These are phyloP conservation scores for Dromococcyx pavoninus DNA, from an alignment of 2,797 vertebrate species.

Conservation along the genomic window DNA sequence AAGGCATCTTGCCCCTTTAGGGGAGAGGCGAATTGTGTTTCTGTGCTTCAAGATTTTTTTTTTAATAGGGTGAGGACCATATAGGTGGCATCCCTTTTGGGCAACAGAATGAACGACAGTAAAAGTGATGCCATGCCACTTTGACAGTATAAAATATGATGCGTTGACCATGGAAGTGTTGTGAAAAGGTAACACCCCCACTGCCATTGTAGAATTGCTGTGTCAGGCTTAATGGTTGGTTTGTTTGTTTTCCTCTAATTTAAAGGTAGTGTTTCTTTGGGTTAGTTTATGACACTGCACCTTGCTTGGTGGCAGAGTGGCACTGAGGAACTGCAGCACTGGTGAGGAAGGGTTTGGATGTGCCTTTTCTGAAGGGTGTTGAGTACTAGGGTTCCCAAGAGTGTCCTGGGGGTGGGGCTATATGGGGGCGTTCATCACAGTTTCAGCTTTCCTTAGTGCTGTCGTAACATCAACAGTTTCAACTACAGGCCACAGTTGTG, in stretches of 20 bases:
- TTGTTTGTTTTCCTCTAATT: not conserved
- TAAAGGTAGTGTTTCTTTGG: not conserved
- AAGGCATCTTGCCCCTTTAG: not conserved
- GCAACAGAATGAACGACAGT: not conserved
- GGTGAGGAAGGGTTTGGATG: not conserved
- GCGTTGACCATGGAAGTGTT: not conserved
- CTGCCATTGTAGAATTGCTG: fast-evolving
- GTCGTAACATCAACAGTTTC: not conserved
- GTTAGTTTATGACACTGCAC: not conserved
- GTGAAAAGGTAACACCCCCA: not conserved
- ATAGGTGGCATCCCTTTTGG: not conserved
- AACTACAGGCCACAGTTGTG: not conserved
- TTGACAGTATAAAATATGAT: not conserved
- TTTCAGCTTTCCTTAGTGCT: not conserved
- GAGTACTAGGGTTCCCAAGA: too few relatives aligned
- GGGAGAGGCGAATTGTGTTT: not conserved
- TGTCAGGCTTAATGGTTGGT: not conserved
- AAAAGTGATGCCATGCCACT: not conserved
- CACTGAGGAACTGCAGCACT: not conserved
- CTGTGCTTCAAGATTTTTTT: not conserved
- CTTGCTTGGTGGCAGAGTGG: not conserved
- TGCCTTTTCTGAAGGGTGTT: not conserved
- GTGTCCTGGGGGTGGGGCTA: not conserved
- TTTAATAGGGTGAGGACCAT: not conserved
- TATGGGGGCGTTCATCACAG: not conserved